Evolutionary conservation across 2,113 vertebrate species (phyloP).

Genomic region (Acrocephalus arundinaceus): DNA sequence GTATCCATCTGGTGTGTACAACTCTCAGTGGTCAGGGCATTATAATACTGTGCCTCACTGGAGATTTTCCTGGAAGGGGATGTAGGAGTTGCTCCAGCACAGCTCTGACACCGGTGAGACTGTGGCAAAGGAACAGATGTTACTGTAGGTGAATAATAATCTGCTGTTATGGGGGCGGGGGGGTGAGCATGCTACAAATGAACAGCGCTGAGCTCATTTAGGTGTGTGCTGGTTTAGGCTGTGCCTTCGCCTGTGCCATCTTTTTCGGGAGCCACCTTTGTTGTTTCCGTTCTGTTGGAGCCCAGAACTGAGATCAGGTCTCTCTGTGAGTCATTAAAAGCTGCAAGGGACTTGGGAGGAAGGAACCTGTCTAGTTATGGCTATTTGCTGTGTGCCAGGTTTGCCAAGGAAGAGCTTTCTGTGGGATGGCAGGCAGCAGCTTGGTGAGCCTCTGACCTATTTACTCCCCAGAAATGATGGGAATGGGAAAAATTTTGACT

Average conservation of each 20-base stretch:
- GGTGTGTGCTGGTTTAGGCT: not conserved
- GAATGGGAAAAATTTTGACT: not conserved
- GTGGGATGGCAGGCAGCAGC: not conserved
- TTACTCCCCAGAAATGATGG: not conserved
- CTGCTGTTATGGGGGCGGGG: not conserved
- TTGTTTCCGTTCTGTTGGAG: not conserved
- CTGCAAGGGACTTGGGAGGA: not conserved
- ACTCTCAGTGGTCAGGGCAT: conserved; percentile 57
- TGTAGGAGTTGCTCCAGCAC: conserved; percentile 33
- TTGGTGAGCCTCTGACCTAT: not conserved
- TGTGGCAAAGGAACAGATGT: conserved; percentile 56
- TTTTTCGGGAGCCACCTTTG: not conserved
- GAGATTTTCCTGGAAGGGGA: conserved; percentile 50
- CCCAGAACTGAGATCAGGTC: not conserved
- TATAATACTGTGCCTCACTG: conserved; percentile 28
- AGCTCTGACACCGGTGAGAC: conserved; percentile 26
- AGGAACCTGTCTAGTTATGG: not conserved
- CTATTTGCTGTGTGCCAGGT: not conserved
- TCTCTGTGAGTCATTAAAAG: not conserved
- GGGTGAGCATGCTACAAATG: not conserved
- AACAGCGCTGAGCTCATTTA: not conserved
- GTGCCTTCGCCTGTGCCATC: not conserved
- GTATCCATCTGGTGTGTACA: conserved; percentile 55
- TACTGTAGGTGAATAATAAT: conserved; percentile 59
- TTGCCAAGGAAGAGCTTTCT: not conserved